Evolutionary conservation across 1,140 invertebrate species (phyloP).

Genomic region (Goniozus legneri): DNA sequence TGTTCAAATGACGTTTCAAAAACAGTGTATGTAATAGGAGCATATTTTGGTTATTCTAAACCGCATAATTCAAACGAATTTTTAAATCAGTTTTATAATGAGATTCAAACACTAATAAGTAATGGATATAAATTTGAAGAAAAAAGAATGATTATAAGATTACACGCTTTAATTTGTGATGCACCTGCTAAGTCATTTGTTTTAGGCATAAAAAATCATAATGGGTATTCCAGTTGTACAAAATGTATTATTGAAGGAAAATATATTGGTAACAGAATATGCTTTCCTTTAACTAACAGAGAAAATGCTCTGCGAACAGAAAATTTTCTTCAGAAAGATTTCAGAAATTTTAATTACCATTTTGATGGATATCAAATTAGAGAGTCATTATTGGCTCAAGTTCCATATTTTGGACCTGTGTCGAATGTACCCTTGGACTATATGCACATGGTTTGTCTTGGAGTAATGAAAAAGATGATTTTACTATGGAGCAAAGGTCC

Average conservation of each 20-base stretch:
- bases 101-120: conserved; percentile 20
- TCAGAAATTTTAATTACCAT: conserved; percentile 15
- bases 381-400: conserved; percentile 11
- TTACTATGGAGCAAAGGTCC: conserved; percentile 23
- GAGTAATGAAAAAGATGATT: conserved; percentile 28
- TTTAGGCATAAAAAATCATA: conserved; percentile 17
- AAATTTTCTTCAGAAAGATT: conserved; percentile 8
- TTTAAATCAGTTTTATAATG: conserved; percentile 30
- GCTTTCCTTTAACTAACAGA: conserved; percentile 26
- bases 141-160: conserved; percentile 13
- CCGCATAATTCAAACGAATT: conserved; percentile 28
- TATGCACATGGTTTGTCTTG: conserved; percentile 31
- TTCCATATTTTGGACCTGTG: conserved; percentile 23
- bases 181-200: conserved; percentile 25
- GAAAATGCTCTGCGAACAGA: conserved; percentile 13
- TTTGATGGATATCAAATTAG: conserved; percentile 10
- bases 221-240: conserved; percentile 25
- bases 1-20: conserved; percentile 23
- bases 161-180: conserved; percentile 33
- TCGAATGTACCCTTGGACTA: conserved; percentile 27
- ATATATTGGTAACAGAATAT: conserved; percentile 17
- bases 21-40: conserved; percentile 29
- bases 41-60: conserved; percentile 26
- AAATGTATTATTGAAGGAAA: conserved; percentile 35
- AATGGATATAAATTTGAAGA: conserved; percentile 24